These are phyloP conservation scores for Ctenochaetus hawaiiensis DNA, from an alignment of 2,797 vertebrate genomes.

Conservation along the genomic window DNA sequence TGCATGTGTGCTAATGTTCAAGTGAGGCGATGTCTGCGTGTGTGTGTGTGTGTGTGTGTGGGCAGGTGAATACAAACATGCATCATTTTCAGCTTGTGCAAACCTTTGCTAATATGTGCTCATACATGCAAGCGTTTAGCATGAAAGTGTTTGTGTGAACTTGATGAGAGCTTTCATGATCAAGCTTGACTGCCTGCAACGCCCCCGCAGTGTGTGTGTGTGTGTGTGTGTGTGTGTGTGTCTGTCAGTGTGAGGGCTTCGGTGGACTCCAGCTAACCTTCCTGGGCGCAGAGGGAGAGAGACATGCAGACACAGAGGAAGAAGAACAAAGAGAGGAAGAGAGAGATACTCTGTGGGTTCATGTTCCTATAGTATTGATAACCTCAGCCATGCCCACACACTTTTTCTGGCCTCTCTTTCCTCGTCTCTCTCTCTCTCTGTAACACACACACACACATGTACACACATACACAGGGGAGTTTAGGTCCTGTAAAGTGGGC, in stretches of 20 bases:
- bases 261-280: conserved; percentile 62
- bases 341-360: conserved; percentile 46
- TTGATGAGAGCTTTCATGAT: conserved; percentile 56
- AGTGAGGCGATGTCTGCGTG: conserved; percentile 16
- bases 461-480: conserved; percentile 45
- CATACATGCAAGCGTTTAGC: conserved; percentile 28
- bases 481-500: conserved; percentile 79
- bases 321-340: conserved; percentile 24
- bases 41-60: conserved; percentile 29
- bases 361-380: conserved; percentile 60
- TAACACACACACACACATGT: conserved; percentile 20
- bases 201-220: conserved; percentile 25
- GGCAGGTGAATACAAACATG: conserved; percentile 32
- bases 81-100: conserved; percentile 47
- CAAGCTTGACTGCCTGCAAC: conserved; percentile 46
- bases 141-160: conserved; percentile 11
- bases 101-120: conserved; percentile 26
- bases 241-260: conserved; percentile 8
- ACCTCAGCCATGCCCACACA: conserved; percentile 58
- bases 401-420: conserved; percentile 25
- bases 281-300: conserved; percentile 36
- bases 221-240: conserved; percentile 24
- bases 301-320: conserved; percentile 13
- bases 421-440: background rate
- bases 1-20: conserved; percentile 20